phyloP scores from a whole-genome alignment of 2,113 vertebrate genomes.

The Solea solea region DNA sequence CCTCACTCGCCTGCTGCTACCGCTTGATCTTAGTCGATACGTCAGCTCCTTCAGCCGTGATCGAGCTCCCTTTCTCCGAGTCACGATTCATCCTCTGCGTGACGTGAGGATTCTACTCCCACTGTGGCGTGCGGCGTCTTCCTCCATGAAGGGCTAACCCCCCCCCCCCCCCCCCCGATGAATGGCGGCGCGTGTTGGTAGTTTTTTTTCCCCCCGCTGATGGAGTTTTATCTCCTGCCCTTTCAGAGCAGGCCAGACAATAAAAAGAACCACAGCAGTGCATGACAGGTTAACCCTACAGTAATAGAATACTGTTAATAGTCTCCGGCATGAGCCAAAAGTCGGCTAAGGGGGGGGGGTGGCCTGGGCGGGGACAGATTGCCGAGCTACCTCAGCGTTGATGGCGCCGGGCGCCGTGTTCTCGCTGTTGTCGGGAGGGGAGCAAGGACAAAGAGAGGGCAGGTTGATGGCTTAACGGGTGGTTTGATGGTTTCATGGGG shows the following conservation, averaged over 20 bases:
- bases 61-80: conserved; percentile 21
- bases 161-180: conserved; percentile 53
- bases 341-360: background rate
- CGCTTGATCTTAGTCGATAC: conserved; percentile 54
- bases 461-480: conserved; percentile 67
- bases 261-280: conserved; percentile 69
- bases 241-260: conserved; percentile 65
- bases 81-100: conserved; percentile 23
- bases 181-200: conserved; percentile 51
- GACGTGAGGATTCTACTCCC: no score
- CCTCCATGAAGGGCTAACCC: background rate
- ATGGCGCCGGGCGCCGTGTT: conserved; percentile 13
- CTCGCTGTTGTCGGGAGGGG: conserved; percentile 48
- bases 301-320: conserved; percentile 73
- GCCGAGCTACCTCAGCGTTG: conserved; percentile 10
- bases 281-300: conserved; percentile 74
- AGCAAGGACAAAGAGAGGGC: conserved; percentile 73
- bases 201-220: conserved; percentile 71
- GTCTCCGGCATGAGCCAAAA: conserved; percentile 46
- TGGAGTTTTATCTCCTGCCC: conserved; percentile 77
- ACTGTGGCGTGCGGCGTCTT: no score
- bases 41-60: conserved; percentile 38
- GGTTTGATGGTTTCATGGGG: conserved; percentile 67
- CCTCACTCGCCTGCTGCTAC: conserved; percentile 22
- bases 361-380: conserved; percentile 21